Evolutionary conservation across 1,140 invertebrate genomes (phyloP), one percentile per base, ranked within the genome.

Genomic region (Orchesella cincta): DNA sequence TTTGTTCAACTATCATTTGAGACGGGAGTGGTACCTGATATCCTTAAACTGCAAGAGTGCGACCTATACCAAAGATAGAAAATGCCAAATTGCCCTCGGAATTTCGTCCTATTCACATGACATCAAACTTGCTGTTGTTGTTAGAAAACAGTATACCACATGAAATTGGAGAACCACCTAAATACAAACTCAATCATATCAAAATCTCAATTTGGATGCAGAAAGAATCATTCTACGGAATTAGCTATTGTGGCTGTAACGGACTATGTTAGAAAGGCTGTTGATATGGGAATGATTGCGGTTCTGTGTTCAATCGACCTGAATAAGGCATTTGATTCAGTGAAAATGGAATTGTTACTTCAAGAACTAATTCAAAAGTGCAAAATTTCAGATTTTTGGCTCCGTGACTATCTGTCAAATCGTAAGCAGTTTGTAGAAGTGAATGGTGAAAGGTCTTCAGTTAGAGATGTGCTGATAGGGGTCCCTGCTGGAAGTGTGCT

Each of bases 151-250:
- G 14, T 73, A 23, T 73, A 73, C 46, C 16, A 8, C 16, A 39
- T 14, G 5, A 39, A 73, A 18, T 46, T 73, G 29, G 26, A 8
- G 3, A 51, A 39, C 3, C 28, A 26, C 28, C 20, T 74, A 31
- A 23, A 67, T 18, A 54, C 2, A 26, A 52, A 54, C 18, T 54
- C 1, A 26, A 71, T 75, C 23, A 18, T 78, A 18, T 52, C 3
- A 1, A 67, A 79, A 35, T 1, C 23, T 23, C 75, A 79, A 54
- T 79, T 79, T 76, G 73, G 71, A 8, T 79, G 34, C 26, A 62
- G 76, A 67, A 35, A 52, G 14, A 46, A 34, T 46, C 54, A 79
- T 35, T 72, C 75, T 8, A 76, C 72, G 5, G 71, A 76, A 52
- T 57, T 62, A n/a, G 74, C 64, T 14, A 70, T 76, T 1, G 34